Percentiles rank a stretch among this genome's conserved stretches.
These are phyloP conservation scores for Trididemnum clinides DNA, from an alignment of 23 tunicate species.

Conservation along the genomic window DNA sequence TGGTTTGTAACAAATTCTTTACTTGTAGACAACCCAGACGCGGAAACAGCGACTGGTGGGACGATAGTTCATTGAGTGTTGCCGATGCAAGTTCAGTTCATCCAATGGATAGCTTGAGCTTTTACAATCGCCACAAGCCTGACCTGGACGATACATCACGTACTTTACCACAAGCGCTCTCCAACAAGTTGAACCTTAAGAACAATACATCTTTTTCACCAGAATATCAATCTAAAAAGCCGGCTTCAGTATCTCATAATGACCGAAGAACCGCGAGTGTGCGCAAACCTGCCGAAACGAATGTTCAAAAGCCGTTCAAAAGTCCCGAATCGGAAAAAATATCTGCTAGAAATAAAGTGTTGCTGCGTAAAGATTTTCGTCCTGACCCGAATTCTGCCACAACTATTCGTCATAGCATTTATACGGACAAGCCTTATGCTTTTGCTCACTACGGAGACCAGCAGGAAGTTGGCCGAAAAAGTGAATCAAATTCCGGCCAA, in stretches of 20 bases:
- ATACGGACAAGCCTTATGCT: constrained; percentile 54
- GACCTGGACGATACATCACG: neutral
- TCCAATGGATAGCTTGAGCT: constrained; percentile 48
- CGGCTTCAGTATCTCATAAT: neutral
- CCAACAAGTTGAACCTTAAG: too few species aligned
- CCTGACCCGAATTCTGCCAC: neutral
- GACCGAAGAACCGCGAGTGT: neutral
- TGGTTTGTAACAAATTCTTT: too few species aligned
- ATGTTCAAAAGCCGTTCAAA: neutral
- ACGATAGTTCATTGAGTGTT: neutral
- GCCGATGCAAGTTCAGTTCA: neutral
- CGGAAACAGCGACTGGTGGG: neutral
- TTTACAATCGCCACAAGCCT: constrained; percentile 84
- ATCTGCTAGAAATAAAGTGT: neutral
- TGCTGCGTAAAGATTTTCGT: neutral
- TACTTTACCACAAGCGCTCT: neutral
- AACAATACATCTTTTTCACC: neutral
- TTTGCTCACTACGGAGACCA: constrained; percentile 2
- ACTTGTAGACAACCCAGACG: constrained; percentile 7
- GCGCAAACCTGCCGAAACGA: neutral
- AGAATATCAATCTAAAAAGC: neutral
- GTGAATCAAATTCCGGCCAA: neutral
- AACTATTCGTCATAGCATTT: constrained; percentile 53
- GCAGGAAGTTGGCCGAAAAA: neutral
- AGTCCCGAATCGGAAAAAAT: neutral